These are phyloP conservation scores for Ellobius talpinus DNA, from an alignment of 2,113 vertebrate genomes.

Conservation along the genomic window DNA sequence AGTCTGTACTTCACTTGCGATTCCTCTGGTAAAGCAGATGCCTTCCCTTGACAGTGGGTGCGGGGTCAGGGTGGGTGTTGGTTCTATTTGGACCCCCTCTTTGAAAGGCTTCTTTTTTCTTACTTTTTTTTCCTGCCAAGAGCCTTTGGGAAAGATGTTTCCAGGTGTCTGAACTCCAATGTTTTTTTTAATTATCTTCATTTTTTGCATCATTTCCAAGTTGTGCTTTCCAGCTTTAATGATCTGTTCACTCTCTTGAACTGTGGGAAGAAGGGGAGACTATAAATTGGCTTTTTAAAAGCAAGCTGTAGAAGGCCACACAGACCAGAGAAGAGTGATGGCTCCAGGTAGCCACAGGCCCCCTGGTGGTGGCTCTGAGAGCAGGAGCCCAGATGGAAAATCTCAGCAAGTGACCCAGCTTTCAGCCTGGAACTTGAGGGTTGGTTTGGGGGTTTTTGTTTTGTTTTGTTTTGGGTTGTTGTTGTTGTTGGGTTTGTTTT, in stretches of 20 bases:
- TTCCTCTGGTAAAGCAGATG: not conserved
- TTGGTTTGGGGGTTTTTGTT: not conserved
- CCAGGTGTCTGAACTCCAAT: constrained; percentile 50
- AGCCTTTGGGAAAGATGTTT: constrained; percentile 38
- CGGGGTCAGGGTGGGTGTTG: fast-evolving
- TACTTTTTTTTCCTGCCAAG: not conserved
- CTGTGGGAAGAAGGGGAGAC: not conserved
- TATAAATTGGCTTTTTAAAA: constrained; percentile 39
- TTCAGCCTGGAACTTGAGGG: not conserved
- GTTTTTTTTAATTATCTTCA: constrained; percentile 45
- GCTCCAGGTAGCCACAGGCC: not conserved
- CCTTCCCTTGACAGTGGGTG: not conserved
- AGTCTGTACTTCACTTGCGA: not conserved
- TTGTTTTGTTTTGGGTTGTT: not conserved
- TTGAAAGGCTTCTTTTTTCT: not conserved
- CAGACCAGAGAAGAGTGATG: not conserved
- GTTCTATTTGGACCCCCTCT: not conserved
- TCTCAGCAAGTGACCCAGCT: not conserved
- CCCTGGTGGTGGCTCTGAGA: constrained; percentile 50
- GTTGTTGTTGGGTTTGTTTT: not conserved
- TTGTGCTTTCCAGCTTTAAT: constrained; percentile 26
- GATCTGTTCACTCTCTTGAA: not conserved
- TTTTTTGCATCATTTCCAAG: constrained; percentile 64
- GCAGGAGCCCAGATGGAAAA: not conserved
- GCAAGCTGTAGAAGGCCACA: not conserved